A percentile compares a stretch with the other conserved stretches of the same genome.
Evolutionary conservation across 2,113 vertebrate genomes (phyloP).

Genomic region (Actenoides hombroni): DNA sequence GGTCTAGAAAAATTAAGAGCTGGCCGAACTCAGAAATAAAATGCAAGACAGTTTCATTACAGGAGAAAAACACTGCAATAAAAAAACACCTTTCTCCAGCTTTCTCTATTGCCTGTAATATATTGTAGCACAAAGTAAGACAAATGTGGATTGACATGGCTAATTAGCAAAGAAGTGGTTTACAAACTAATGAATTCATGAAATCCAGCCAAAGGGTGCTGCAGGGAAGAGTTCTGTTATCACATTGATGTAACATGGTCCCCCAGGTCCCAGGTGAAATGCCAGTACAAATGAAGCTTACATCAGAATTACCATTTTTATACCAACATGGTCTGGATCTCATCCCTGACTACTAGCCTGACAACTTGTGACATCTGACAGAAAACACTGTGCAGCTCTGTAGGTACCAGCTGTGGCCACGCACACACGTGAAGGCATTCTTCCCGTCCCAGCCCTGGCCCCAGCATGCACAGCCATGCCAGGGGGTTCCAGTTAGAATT

Average conservation of each 20-base stretch:
- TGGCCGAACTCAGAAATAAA: not conserved
- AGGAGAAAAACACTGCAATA: not conserved
- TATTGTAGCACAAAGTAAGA: not conserved
- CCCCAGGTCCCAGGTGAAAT: not conserved
- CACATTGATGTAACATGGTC: not conserved
- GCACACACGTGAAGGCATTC: not conserved
- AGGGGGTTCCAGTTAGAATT: not conserved
- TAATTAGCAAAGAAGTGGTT: not conserved
- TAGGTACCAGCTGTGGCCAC: not conserved
- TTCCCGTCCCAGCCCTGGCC: not conserved
- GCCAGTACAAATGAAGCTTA: not conserved
- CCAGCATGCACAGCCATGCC: not conserved
- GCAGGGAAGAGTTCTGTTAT: not conserved
- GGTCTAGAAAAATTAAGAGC: not conserved
- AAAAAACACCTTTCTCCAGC: not conserved
- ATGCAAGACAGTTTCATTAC: not conserved
- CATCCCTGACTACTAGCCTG: not conserved
- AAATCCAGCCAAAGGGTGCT: not conserved
- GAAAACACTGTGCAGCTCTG: not conserved
- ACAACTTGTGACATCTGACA: rapidly evolving
- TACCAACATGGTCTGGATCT: not conserved
- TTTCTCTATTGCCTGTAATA: not conserved
- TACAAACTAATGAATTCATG: constrained; percentile 5
- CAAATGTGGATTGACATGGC: not conserved
- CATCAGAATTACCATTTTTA: not conserved